Conservation (phyloP, 2,113 vertebrate genomes). For the Oreochromis niloticus region DNA sequence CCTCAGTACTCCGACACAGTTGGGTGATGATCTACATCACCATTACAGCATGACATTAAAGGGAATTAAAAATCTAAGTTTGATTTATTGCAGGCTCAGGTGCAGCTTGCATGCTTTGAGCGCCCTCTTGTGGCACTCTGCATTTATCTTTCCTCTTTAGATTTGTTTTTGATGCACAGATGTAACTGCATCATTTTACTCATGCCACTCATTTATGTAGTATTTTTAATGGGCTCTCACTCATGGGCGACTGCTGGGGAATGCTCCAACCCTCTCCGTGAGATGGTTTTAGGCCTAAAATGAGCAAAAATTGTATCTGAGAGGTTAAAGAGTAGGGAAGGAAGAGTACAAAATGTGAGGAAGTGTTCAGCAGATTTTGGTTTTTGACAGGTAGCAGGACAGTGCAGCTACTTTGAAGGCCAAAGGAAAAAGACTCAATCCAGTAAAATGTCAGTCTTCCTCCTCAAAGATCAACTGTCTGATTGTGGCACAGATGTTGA, state of each 20-base stretch:
- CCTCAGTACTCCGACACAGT: not conserved
- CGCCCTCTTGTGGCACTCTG: constrained; percentile 53
- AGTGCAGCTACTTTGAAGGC: not conserved
- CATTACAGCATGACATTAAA: constrained; percentile 23
- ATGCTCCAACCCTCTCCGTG: not conserved
- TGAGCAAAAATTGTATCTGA: not conserved
- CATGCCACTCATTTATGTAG: not conserved
- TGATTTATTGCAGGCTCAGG: constrained; percentile 2
- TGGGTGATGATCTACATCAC: constrained; percentile 13
- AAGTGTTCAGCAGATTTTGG: not conserved
- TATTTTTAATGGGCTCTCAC: not conserved
- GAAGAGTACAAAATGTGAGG: not conserved
- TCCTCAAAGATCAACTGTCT: not conserved
- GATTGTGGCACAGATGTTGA: not conserved
- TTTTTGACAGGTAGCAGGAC: not conserved
- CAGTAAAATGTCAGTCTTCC: not conserved
- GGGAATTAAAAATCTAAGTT: constrained; percentile 6
- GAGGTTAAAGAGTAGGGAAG: not conserved
- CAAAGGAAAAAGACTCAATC: not conserved
- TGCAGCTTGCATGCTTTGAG: not conserved
- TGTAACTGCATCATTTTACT: not conserved
- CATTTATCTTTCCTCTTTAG: not conserved
- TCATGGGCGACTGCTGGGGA: not conserved
- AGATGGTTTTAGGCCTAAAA: not conserved
- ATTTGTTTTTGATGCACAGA: not conserved